phyloP scores from a whole-genome alignment of 2,797 vertebrate species.

The Enteromius fasciolatus region DNA sequence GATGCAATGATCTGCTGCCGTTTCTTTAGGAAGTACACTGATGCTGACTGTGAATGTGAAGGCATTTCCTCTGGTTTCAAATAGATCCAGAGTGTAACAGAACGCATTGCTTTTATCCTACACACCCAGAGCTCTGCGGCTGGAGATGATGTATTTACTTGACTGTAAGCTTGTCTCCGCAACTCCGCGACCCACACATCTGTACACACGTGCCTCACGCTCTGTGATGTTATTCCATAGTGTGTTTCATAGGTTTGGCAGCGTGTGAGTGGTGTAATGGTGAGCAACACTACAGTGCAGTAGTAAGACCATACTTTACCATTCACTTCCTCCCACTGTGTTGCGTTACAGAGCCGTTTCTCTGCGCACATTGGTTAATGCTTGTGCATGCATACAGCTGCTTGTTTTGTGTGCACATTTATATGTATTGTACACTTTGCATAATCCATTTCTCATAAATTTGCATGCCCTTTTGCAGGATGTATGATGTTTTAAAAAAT shows the following conservation, averaged over 20 bases:
- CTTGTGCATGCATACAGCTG: slow-evolving; percentile 10
- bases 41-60: neutral
- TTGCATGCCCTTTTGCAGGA: slow-evolving; percentile 1
- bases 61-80: neutral
- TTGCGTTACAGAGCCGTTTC: slow-evolving; percentile 11
- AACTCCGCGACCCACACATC: neutral
- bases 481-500: neutral
- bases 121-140: neutral
- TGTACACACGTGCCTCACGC: neutral
- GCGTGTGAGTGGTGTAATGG: slow-evolving; percentile 19
- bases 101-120: neutral
- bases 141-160: neutral
- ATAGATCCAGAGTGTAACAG: neutral
- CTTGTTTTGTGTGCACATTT: neutral
- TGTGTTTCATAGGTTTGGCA: neutral
- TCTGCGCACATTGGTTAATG: slow-evolving; percentile 17
- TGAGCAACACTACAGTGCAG: slow-evolving; percentile 10
- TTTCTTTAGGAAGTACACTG: neutral
- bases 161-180: slow-evolving; percentile 3
- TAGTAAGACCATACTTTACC: slow-evolving; percentile 7
- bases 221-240: slow-evolving; percentile 4
- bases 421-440: neutral
- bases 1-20: neutral
- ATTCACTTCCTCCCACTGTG: neutral
- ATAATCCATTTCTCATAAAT: slow-evolving; percentile 4